Conservation (phyloP, 2,797 vertebrate genomes). For the Crax fasciolata region DNA sequence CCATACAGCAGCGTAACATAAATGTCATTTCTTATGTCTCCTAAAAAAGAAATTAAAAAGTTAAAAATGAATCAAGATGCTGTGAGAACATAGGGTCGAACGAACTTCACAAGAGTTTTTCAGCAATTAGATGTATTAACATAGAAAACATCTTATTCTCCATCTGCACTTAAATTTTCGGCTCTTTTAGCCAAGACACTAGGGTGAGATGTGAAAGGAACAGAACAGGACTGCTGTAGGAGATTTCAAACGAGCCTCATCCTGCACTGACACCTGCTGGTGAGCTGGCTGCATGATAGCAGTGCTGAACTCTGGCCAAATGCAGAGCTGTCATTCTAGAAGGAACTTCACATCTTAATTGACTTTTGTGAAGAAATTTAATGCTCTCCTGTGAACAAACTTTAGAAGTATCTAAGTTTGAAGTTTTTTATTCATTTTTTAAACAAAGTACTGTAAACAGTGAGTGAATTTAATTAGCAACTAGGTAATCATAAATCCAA, state of each 20-base stretch:
- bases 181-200: not conserved
- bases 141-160: not conserved
- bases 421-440: not conserved
- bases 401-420: not conserved
- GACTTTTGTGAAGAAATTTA: not conserved
- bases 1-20: conserved; percentile 93
- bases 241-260: conserved; percentile 45
- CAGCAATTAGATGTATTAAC: not conserved
- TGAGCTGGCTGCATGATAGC: not conserved
- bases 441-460: not conserved
- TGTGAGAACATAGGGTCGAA: not conserved
- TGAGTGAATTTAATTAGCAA: not conserved
- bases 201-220: not conserved
- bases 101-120: not conserved
- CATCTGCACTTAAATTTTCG: not conserved
- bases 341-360: not conserved
- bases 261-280: conserved; percentile 85
- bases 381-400: not conserved
- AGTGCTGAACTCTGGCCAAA: not conserved
- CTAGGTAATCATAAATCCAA: not conserved
- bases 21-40: conserved; percentile 98
- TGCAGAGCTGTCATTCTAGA: too few species aligned
- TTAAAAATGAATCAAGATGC: not conserved
- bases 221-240: not conserved
- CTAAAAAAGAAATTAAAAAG: conserved; percentile 57